Base-by-base conservation (phyloP, 2,113 vertebrate species). In the Calidris pygmaea region DNA sequence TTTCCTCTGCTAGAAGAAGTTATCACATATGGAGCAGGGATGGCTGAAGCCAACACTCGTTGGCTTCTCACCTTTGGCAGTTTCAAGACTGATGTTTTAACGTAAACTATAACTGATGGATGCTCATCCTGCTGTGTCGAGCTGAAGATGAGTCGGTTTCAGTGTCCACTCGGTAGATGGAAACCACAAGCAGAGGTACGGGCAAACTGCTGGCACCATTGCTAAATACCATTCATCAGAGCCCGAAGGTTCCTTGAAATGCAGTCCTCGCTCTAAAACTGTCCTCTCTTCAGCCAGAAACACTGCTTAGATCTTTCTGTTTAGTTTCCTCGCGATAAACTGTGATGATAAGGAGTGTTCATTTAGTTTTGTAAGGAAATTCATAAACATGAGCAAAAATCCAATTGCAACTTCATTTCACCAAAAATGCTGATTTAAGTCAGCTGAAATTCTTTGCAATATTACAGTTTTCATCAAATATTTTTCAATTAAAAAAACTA, bases 11-110 rank as follows among this genome's bases (percentile, higher is more conserved):
- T 39, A 15, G 62, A 45, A 15, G 62, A 45, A 65, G 22, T 78
- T 71, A 41, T 1, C 0, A 0, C 0, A 0, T 27, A 12, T 8
- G 35, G 48, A 87, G 30, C 27, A 66, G 35, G 21, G 21, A 32
- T 32, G 67, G 58, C n/a, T 82, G 75, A 66, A 92, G 50, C 14
- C 35, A 80, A 23, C 7, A 4, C 4, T 2, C 3, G 6, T 17
- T 0, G 4, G 39, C 22, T 85, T 87, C 60, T 91, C 24, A 27
- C 14, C 22, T 63, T 23, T 23, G 47, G 22, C 11, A 34, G 30
- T 74, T 80, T 77, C 24, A 48, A 62, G n/a, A 47, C 41, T 29
- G 19, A 14, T 47, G 4, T 56, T 73, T 43, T 60, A 62, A 39
- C 0, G 2, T 34, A 17, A 89, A 65, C 10, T 67, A n/a, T 47